phyloP scores from a whole-genome alignment of 2,888 invertebrate genomes.

The Diaprepes abbreviatus region DNA sequence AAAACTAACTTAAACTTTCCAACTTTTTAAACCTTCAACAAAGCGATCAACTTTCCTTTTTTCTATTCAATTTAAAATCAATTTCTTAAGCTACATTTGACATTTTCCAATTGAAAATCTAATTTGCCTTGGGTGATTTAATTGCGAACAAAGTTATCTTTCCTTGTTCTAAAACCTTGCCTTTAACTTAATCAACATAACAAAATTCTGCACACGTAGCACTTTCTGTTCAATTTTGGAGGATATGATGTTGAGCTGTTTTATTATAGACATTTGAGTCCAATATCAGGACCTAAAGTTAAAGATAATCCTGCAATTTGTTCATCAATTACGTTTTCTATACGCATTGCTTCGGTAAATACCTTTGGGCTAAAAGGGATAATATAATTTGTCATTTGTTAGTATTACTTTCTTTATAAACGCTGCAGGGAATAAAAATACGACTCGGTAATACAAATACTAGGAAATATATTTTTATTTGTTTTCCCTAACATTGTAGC shows the following conservation, averaged over 20 bases:
- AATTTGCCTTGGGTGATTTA: constrained; percentile 27
- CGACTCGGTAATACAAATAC: too few relatives aligned
- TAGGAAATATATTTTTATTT: too few relatives aligned
- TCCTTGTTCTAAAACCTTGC: constrained; percentile 29
- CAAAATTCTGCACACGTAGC: constrained; percentile 65
- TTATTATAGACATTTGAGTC: constrained; percentile 61
- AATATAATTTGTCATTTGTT: constrained; percentile 2
- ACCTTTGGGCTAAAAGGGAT: not conserved
- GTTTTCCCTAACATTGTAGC: too few relatives aligned
- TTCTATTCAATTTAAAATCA: not conserved
- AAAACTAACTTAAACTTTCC: too few relatives aligned
- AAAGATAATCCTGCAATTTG: constrained; percentile 56
- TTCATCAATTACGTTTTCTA: constrained; percentile 38
- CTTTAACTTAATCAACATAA: constrained; percentile 43
- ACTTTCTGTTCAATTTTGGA: constrained; percentile 61
- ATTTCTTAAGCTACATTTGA: constrained; percentile 1
- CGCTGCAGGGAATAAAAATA: too few relatives aligned
- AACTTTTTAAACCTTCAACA: too few relatives aligned
- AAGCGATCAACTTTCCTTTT: not conserved
- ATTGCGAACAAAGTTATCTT: constrained; percentile 36
- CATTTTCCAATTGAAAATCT: constrained; percentile 22
- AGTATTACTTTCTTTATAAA: not conserved
- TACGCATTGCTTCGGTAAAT: constrained; percentile 7
- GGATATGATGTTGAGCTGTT: constrained; percentile 61
- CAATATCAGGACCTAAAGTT: constrained; percentile 56